Conservation (phyloP, 1,140 invertebrate species). For the Gerris buenoi region DNA sequence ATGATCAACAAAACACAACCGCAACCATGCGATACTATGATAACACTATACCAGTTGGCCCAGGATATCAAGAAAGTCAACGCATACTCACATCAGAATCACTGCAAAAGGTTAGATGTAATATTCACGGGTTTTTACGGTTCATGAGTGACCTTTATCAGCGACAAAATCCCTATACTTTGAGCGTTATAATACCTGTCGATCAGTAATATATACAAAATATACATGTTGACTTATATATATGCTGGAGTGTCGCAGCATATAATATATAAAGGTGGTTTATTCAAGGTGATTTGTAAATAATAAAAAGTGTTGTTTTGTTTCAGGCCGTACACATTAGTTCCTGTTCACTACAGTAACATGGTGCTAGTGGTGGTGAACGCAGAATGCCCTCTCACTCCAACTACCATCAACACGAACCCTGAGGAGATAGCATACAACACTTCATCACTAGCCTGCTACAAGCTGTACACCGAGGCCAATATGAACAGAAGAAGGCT, state of each 20-base stretch:
- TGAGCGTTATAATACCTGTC: neutral
- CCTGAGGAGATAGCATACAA: slow-evolving; percentile 28
- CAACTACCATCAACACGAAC: slow-evolving; percentile 25
- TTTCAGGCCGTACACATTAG: slow-evolving; percentile 60
- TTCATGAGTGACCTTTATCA: neutral
- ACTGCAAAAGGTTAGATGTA: slow-evolving; percentile 13
- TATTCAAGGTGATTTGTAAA: neutral
- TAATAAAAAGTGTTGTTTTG: slow-evolving; percentile 4
- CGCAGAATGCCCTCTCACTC: slow-evolving; percentile 37
- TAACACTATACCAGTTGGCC: slow-evolving; percentile 34
- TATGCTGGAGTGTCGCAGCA: too few relatives aligned
- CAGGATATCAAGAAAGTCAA: slow-evolving; percentile 11
- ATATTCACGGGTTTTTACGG: neutral
- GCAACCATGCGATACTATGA: slow-evolving; percentile 59
- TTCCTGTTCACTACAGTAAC: slow-evolving; percentile 66
- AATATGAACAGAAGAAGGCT: slow-evolving; percentile 30
- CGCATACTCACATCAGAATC: slow-evolving; percentile 2
- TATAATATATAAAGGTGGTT: neutral
- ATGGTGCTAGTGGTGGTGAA: slow-evolving; percentile 69
- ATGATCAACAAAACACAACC: slow-evolving; percentile 60
- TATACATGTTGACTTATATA: neutral
- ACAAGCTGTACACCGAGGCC: slow-evolving; percentile 13
- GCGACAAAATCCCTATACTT: neutral
- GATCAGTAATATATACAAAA: neutral
- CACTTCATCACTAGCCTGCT: slow-evolving; percentile 23